Evolutionary conservation across 1,140 invertebrate genomes (phyloP).

Genomic region (Diachasma alloeum): DNA sequence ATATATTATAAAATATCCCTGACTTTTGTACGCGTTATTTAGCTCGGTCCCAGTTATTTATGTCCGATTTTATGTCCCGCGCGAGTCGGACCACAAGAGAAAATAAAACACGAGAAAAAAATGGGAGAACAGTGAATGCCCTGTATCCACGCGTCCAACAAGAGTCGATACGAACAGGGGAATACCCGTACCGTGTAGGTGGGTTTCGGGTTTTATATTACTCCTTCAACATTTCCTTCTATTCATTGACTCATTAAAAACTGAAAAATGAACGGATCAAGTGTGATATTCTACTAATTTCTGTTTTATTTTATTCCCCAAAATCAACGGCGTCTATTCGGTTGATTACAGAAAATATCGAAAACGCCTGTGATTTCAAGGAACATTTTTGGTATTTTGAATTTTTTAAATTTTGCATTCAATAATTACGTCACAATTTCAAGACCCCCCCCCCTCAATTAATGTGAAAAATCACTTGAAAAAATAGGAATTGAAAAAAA

Average conservation of each 20-base stretch:
- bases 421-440: no score
- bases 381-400: no score
- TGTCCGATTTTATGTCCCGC: conserved; percentile 34
- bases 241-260: background rate
- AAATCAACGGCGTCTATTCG: no score
- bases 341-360: no score
- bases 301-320: no score
- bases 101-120: conserved; percentile 21
- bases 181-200: background rate
- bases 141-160: conserved; percentile 1
- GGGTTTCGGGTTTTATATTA: background rate
- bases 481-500: no score
- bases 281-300: no score
- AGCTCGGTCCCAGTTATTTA: conserved; percentile 32
- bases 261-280: no score
- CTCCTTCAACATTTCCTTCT: background rate
- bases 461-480: no score
- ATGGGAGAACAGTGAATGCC: conserved; percentile 27
- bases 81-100: conserved; percentile 19
- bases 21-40: conserved; percentile 26
- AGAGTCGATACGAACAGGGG: background rate
- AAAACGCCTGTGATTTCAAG: no score
- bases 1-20: background rate
- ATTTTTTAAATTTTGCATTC: no score
- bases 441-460: no score